Percentiles rank a stretch among this genome's conserved stretches.
Conservation (phyloP, 2,113 vertebrate species). For the Nesospiza acunhae region DNA sequence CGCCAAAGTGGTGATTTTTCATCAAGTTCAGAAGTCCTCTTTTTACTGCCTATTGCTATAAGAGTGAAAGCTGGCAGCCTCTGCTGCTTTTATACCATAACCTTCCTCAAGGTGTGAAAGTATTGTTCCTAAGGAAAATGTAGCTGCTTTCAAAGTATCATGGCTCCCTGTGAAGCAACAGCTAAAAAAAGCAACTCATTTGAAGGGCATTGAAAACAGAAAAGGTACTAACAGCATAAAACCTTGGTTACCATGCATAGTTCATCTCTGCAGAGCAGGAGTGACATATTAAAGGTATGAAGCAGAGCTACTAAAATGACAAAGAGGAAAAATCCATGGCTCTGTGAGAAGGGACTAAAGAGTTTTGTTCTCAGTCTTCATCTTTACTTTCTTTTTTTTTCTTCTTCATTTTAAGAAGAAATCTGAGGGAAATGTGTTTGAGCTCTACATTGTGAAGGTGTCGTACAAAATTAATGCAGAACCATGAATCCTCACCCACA, state of each 20-base stretch:
- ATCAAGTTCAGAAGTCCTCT: not conserved
- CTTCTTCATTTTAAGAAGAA: not conserved
- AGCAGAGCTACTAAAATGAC: not conserved
- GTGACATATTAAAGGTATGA: fast-evolving
- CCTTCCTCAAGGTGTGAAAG: not conserved
- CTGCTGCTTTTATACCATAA: not conserved
- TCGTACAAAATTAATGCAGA: not conserved
- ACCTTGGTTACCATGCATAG: not conserved
- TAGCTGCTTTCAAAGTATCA: not conserved
- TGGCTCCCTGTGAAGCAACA: not conserved
- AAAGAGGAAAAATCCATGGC: not conserved
- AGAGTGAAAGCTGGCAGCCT: not conserved
- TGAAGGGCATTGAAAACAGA: not conserved
- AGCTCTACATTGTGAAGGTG: not conserved
- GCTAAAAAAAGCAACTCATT: not conserved
- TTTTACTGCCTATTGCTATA: not conserved
- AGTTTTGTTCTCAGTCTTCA: not conserved
- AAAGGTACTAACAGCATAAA: not conserved
- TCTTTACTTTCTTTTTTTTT: not conserved
- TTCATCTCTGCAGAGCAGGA: not conserved
- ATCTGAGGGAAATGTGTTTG: not conserved
- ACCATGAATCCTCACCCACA: not conserved
- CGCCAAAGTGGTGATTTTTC: not conserved
- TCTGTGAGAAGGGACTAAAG: not conserved
- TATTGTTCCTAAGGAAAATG: not conserved